phyloP scores from a whole-genome alignment of 2,888 invertebrate genomes.

The Tipula helvola region DNA sequence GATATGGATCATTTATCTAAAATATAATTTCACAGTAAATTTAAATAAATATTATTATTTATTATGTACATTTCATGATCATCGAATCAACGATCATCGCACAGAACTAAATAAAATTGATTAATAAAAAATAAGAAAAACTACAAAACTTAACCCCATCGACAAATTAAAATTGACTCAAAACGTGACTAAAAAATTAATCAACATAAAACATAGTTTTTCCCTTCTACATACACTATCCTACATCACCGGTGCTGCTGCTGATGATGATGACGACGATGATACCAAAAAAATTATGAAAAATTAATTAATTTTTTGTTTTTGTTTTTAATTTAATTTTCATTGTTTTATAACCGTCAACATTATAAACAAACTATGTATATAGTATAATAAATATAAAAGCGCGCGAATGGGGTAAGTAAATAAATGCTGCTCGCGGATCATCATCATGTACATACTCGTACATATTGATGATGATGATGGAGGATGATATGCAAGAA shows the following conservation, averaged over 20 bases:
- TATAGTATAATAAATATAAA: background rate
- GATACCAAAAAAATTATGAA: background rate
- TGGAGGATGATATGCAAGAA: background rate
- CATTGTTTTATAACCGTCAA: background rate
- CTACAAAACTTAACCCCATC: background rate
- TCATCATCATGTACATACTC: background rate
- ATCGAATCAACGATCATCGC: background rate
- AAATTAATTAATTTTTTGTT: background rate
- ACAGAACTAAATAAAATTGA: background rate
- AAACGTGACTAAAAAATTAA: background rate
- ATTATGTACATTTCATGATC: background rate
- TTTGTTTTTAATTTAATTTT: background rate
- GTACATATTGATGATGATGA: background rate
- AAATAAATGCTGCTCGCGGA: background rate
- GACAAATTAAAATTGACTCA: background rate
- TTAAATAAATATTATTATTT: background rate
- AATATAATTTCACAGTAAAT: slow-evolving; percentile 4
- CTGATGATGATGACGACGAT: background rate
- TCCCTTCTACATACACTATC: background rate
- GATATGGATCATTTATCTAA: slow-evolving; percentile 4
- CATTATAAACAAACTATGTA: background rate
- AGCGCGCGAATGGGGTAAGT: background rate
- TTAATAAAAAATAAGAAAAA: background rate
- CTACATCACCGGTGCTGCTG: background rate
- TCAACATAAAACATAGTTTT: background rate